Evolutionary conservation across 2,888 invertebrate genomes (phyloP).

Genomic region (Gryllus longicercus): DNA sequence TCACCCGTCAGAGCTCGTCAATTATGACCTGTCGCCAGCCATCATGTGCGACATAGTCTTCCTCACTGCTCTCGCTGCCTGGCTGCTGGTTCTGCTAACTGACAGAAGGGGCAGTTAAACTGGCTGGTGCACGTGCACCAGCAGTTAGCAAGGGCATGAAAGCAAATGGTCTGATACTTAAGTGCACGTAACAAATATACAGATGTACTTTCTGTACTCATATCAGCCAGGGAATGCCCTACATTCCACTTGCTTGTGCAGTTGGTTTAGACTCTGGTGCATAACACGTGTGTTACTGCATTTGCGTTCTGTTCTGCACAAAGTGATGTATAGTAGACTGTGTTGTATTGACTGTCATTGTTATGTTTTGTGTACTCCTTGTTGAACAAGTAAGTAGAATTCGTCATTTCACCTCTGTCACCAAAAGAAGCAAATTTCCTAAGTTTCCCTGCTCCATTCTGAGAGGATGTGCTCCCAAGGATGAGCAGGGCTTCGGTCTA

Average conservation of each 20-base stretch:
- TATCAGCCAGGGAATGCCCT: not conserved
- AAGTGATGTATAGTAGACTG: slow-evolving; percentile 11
- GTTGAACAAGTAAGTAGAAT: not conserved
- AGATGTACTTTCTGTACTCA: not conserved
- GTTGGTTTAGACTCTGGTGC: slow-evolving; percentile 4
- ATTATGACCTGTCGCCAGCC: not conserved
- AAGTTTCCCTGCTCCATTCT: not conserved
- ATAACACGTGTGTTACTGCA: not conserved
- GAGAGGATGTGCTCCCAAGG: too few species aligned
- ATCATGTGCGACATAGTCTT: not conserved
- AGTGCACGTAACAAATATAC: not conserved
- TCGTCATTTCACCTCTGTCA: not conserved
- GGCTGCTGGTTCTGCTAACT: not conserved
- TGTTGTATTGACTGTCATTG: slow-evolving; percentile 8
- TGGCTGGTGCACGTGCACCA: not conserved
- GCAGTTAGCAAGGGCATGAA: too few species aligned
- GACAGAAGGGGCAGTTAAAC: not conserved
- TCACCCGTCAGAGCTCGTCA: not conserved
- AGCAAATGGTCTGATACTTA: too few species aligned
- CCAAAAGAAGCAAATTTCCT: slow-evolving; percentile 6
- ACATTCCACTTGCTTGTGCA: not conserved
- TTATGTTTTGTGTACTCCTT: slow-evolving; percentile 10
- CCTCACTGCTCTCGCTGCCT: slow-evolving; percentile 8
- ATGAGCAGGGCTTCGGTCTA: not conserved
- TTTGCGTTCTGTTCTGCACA: not conserved